A percentile compares a stretch with the other conserved stretches of the same genome.
Evolutionary conservation across 2,797 vertebrate genomes (phyloP).

Genomic region (Sebastes minor): DNA sequence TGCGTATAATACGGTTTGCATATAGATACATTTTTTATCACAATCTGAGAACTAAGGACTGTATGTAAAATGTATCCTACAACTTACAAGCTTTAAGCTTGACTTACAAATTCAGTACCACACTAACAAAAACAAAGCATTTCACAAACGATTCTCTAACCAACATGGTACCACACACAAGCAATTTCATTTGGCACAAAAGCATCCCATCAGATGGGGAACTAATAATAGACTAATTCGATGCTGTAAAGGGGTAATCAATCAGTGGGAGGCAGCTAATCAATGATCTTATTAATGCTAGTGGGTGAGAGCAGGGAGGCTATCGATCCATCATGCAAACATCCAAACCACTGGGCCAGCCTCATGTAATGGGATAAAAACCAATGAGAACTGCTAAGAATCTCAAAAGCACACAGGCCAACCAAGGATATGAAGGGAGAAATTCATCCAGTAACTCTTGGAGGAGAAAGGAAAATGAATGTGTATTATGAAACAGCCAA

Average conservation of each 20-base stretch:
- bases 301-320: constrained; percentile 60
- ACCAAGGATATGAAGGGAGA: not conserved
- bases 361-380: constrained; percentile 39
- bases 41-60: not conserved
- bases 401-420: constrained; percentile 5
- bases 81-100: not conserved
- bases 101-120: not conserved
- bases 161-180: constrained; percentile 31
- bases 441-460: constrained; percentile 14
- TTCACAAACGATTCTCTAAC: constrained; percentile 11
- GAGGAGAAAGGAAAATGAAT: not conserved
- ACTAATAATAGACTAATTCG: constrained; percentile 71
- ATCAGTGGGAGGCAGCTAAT: constrained; percentile 80
- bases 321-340: constrained; percentile 79
- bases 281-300: constrained; percentile 82
- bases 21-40: not conserved
- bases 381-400: constrained; percentile 26
- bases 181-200: constrained; percentile 66
- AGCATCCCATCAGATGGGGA: constrained; percentile 50
- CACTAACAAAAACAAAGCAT: not conserved
- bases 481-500: not conserved
- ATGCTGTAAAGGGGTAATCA: constrained; percentile 74
- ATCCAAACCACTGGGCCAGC: constrained; percentile 43
- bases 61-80: not conserved
- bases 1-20: not conserved